Percentiles rank a stretch among this genome's conserved stretches.
Conservation (phyloP, 2,888 invertebrate species). For the Notodonta dromedarius region DNA sequence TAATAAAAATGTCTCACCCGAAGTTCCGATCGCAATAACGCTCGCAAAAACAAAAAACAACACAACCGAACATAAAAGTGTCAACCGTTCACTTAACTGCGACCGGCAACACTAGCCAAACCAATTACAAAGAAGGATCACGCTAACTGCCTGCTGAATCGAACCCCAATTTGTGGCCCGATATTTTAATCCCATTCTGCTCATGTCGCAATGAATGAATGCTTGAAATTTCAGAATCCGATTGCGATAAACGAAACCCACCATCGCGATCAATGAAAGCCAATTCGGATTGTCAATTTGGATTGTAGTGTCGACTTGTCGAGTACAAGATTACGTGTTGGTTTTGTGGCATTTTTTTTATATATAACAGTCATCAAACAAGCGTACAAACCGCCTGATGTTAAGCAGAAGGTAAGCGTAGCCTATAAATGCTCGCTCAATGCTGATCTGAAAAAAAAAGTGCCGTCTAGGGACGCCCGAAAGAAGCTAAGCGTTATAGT, state of each 20-base stretch:
- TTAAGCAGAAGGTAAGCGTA: no score
- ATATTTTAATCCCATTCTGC: constrained; percentile 77
- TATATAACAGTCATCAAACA: no score
- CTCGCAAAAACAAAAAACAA: not conserved
- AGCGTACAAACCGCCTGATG: no score
- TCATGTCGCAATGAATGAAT: constrained; percentile 64
- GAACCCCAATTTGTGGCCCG: constrained; percentile 70
- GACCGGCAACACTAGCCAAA: constrained; percentile 48
- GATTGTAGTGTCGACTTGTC: constrained; percentile 27
- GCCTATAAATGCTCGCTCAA: no score
- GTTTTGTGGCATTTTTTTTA: not conserved
- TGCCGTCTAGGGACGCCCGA: no score
- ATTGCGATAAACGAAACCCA: constrained; percentile 54
- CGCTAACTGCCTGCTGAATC: constrained; percentile 64
- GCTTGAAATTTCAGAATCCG: constrained; percentile 49
- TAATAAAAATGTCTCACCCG: not conserved
- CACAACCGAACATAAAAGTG: constrained; percentile 26
- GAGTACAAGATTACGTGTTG: constrained; percentile 11
- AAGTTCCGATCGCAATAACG: no score
- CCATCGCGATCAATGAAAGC: constrained; percentile 53
- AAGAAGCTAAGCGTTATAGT: no score
- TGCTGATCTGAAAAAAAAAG: no score
- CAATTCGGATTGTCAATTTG: constrained; percentile 45
- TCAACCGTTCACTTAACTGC: constrained; percentile 49
- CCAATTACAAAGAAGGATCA: constrained; percentile 78